phyloP scores from a whole-genome alignment of 2,113 vertebrate genomes.

The Macroglossus sobrinus region DNA sequence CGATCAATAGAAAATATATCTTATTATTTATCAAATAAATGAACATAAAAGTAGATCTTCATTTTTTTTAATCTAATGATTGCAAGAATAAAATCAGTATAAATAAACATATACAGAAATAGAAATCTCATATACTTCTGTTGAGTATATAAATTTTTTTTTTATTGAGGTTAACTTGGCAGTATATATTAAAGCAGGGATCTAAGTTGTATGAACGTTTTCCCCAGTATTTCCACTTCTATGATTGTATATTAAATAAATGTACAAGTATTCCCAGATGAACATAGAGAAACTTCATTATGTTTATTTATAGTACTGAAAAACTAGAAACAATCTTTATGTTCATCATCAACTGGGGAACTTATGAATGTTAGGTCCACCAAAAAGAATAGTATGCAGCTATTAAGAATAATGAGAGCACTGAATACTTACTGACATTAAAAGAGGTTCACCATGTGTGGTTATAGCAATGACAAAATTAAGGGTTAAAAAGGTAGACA shows the following conservation, averaged over 20 bases:
- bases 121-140: neutral
- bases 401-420: neutral
- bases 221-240: neutral
- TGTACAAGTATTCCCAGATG: neutral
- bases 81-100: neutral
- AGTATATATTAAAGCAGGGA: neutral
- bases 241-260: neutral
- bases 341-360: neutral
- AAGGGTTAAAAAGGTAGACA: neutral
- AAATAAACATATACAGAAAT: neutral
- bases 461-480: neutral
- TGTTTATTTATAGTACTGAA: neutral
- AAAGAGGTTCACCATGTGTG: neutral
- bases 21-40: neutral
- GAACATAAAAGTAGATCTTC: neutral
- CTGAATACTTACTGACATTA: neutral
- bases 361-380: neutral
- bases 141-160: neutral
- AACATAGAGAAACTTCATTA: neutral
- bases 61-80: neutral
- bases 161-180: neutral
- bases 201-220: neutral
- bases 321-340: neutral
- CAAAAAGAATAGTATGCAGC: neutral
- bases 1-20: neutral